phyloP scores from a whole-genome alignment of 2,888 invertebrate species.

The Ophion costatus region DNA sequence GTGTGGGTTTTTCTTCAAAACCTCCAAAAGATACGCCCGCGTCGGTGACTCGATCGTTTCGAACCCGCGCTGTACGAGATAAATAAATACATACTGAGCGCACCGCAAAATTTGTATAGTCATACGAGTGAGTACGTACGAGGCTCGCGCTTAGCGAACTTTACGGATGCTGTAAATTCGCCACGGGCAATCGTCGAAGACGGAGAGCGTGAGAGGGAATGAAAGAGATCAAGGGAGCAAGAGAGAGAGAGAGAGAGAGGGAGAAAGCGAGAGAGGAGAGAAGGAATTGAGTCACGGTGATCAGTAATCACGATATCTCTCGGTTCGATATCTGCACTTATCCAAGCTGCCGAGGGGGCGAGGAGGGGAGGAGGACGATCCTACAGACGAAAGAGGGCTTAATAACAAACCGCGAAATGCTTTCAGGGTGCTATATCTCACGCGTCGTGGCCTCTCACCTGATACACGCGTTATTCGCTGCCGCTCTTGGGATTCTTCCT shows the following conservation, averaged over 20 bases:
- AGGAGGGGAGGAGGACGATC: slow-evolving; percentile 7
- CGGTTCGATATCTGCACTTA: slow-evolving; percentile 57
- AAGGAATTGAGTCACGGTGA: slow-evolving; percentile 73
- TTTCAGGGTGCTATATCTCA: slow-evolving; percentile 76
- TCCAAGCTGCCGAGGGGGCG: not conserved
- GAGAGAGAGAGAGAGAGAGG: slow-evolving; percentile 28
- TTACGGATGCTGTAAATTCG: slow-evolving; percentile 57
- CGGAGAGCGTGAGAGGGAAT: not conserved
- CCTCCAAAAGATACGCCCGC: no score
- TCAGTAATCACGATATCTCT: slow-evolving; percentile 75
- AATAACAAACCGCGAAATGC: slow-evolving; percentile 74
- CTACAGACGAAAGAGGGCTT: slow-evolving; percentile 67
- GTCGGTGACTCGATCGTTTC: no score
- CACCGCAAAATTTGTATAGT: not conserved
- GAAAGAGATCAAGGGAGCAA: slow-evolving; percentile 29
- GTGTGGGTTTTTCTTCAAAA: no score
- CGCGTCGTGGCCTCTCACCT: slow-evolving; percentile 48
- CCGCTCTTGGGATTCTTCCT: slow-evolving; percentile 36
- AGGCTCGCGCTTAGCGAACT: slow-evolving; percentile 22
- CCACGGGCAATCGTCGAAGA: slow-evolving; percentile 41
- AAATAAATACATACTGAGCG: not conserved
- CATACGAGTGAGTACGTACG: not conserved
- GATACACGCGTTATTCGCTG: slow-evolving; percentile 67
- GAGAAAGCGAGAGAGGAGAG: slow-evolving; percentile 57
- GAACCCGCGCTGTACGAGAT: not conserved